Conservation (phyloP, 1,140 invertebrate genomes). For the Drosophila lowei region DNA sequence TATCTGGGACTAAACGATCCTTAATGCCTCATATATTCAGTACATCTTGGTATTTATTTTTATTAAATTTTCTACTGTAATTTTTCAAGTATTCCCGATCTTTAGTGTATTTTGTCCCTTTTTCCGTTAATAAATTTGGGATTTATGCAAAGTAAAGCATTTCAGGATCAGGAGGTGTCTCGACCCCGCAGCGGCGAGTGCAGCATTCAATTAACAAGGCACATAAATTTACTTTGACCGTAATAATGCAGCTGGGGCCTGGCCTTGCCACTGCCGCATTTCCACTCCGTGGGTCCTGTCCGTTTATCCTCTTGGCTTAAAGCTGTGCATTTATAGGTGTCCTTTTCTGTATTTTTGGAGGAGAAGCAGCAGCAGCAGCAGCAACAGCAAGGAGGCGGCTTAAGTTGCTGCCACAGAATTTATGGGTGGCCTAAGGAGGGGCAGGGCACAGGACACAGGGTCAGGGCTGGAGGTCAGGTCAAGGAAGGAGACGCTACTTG, state of each 20-base stretch:
- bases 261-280: not conserved
- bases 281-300: conserved; percentile 2
- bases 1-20: too few species aligned
- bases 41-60: too few species aligned
- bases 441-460: not conserved
- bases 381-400: conserved; percentile 45
- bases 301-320: conserved; percentile 68
- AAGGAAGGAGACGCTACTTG: conserved; percentile 14
- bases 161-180: conserved; percentile 27
- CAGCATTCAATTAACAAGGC: conserved; percentile 74
- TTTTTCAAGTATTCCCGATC: too few species aligned
- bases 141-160: conserved; percentile 62
- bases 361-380: conserved; percentile 19
- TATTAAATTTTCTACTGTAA: too few species aligned
- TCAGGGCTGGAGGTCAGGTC: not conserved
- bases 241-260: conserved; percentile 78
- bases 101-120: not conserved
- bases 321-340: conserved; percentile 60
- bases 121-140: conserved; percentile 71
- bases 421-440: conserved; percentile 30
- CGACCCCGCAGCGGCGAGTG: conserved; percentile 41
- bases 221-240: conserved; percentile 77
- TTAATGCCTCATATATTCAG: too few species aligned
- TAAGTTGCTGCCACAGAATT: conserved; percentile 69
- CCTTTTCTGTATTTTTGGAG: conserved; percentile 43